A percentile compares a stretch with the other conserved stretches of the same genome.
phyloP scores from a whole-genome alignment of 2,888 invertebrate species.

The Catocala fraxini region DNA sequence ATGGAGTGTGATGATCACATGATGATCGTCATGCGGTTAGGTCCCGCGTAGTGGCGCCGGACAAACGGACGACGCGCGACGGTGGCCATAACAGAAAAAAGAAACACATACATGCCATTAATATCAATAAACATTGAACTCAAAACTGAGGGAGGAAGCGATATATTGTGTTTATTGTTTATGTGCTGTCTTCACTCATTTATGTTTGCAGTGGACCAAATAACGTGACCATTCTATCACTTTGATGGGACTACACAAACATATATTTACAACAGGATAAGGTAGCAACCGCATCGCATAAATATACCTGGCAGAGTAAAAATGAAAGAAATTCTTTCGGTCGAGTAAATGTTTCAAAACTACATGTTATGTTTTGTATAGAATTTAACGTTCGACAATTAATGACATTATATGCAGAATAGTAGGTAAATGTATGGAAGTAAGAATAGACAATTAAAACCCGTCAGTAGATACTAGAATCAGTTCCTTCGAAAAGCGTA shows the following conservation, averaged over 20 bases:
- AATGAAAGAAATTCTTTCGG: too few relatives aligned
- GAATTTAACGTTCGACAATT: too few relatives aligned
- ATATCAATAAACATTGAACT: conserved; percentile 57
- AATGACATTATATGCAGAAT: too few relatives aligned
- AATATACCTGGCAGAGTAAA: too few relatives aligned
- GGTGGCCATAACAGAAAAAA: conserved; percentile 71
- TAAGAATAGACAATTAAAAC: too few relatives aligned
- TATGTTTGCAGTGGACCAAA: conserved; percentile 3
- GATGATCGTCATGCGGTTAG: conserved; percentile 75
- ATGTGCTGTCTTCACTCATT: conserved; percentile 85
- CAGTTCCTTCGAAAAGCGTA: too few relatives aligned
- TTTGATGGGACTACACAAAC: neutral
- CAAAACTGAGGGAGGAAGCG: conserved; percentile 28
- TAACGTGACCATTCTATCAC: neutral
- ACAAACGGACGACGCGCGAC: conserved; percentile 53
- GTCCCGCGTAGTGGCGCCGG: conserved; percentile 59
- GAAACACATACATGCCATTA: conserved; percentile 85
- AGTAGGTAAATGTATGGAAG: too few relatives aligned
- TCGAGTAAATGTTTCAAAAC: too few relatives aligned
- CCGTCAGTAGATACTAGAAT: too few relatives aligned
- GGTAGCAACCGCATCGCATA: too few relatives aligned
- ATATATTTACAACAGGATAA: neutral
- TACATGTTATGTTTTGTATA: too few relatives aligned
- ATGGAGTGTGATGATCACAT: conserved; percentile 53
- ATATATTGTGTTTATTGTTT: conserved; percentile 18